Percentiles rank a stretch among this genome's conserved stretches.
phyloP scores from a whole-genome alignment of 2,797 vertebrate genomes.

The Jordanella pulchra region DNA sequence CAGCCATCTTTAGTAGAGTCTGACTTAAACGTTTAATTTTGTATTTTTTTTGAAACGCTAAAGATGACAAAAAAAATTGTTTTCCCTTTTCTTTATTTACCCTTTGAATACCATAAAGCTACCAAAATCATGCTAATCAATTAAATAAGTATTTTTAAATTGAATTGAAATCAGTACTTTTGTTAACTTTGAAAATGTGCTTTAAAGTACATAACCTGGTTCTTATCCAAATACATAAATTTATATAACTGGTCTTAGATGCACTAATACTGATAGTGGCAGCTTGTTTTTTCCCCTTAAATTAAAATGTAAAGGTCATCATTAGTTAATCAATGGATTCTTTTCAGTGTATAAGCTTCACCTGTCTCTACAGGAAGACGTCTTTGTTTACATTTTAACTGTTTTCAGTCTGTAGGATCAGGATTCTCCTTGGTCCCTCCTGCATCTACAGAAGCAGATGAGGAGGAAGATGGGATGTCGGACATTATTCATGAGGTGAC shows the following conservation, averaged over 20 bases:
- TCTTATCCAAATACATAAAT: too few species aligned
- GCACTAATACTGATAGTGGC: neutral
- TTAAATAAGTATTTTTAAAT: neutral
- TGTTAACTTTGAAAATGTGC: too few species aligned
- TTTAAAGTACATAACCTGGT: neutral
- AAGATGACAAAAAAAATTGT: neutral
- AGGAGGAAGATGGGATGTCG: conserved; percentile 98
- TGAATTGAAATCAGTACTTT: too few species aligned
- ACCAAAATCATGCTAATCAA: neutral
- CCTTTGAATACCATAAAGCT: conserved; percentile 1
- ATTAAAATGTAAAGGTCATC: too few species aligned
- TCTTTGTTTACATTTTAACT: conserved; percentile 3
- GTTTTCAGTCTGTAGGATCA: conserved; percentile 79
- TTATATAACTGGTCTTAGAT: neutral
- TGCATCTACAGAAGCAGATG: conserved; percentile 87
- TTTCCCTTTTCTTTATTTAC: neutral
- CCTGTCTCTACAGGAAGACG: neutral
- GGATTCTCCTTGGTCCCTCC: conserved; percentile 87
- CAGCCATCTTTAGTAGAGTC: neutral
- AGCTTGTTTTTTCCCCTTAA: neutral
- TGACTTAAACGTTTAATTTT: neutral
- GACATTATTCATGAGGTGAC: conserved; percentile 94
- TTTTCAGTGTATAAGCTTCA: neutral
- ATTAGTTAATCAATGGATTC: neutral
- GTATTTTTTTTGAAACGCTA: neutral